Conservation (phyloP, 2,113 vertebrate species). For the Pholis gunnellus region DNA sequence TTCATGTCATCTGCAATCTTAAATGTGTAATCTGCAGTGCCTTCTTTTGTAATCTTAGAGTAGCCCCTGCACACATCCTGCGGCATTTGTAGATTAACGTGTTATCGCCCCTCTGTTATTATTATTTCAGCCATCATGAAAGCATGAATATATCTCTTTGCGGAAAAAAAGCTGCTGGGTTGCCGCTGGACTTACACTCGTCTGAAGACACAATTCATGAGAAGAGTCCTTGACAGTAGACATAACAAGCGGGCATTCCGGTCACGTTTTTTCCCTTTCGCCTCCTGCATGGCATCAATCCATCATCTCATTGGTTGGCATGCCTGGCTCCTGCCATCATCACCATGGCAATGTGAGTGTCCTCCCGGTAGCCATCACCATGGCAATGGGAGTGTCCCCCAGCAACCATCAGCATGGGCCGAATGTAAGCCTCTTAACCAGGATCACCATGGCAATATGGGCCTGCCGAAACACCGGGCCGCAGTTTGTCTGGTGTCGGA, state of each 20-base stretch:
- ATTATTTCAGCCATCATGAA: constrained; percentile 15
- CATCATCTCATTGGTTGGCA: constrained; percentile 83
- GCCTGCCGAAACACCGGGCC: constrained; percentile 57
- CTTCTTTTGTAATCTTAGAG: constrained; percentile 38
- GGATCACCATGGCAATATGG: constrained; percentile 81
- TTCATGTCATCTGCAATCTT: constrained; percentile 59
- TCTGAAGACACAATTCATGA: constrained; percentile 51
- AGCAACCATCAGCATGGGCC: constrained; percentile 81
- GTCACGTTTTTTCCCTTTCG: constrained; percentile 72
- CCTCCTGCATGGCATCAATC: constrained; percentile 82
- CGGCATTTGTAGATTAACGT: constrained; percentile 22
- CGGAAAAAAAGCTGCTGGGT: constrained; percentile 5
- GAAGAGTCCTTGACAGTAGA: constrained; percentile 57
- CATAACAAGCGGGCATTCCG: constrained; percentile 65
- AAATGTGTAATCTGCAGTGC: constrained; percentile 45
- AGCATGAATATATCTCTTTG: not conserved
- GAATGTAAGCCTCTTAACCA: constrained; percentile 83
- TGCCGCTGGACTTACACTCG: not conserved
- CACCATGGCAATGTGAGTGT: constrained; percentile 84
- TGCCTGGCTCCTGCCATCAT: constrained; percentile 79
- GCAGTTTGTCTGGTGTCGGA: constrained; percentile 31
- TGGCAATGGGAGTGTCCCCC: constrained; percentile 84
- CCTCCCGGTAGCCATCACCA: constrained; percentile 82
- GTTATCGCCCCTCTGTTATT: not conserved
- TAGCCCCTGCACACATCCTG: constrained; percentile 20